Evolutionary conservation across 2,113 vertebrate genomes (phyloP), one percentile per base, ranked within the genome.

Genomic region (Neofelis nebulosa): DNA sequence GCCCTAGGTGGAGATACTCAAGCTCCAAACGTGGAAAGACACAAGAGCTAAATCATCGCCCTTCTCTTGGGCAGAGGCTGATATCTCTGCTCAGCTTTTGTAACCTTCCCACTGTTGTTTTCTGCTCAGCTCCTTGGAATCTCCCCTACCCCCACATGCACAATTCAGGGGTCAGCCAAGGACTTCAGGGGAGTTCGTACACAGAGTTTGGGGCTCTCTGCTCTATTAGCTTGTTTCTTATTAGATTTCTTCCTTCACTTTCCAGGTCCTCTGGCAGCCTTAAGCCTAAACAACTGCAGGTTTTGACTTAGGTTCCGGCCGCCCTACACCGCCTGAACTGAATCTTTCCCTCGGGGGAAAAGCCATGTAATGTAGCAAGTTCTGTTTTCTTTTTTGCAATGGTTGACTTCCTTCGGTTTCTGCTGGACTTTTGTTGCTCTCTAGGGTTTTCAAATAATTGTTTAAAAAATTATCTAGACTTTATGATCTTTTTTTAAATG

Each of bases 381-480:
- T 10, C 33, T 50, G 2, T 8, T 92, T 61, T 83, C 38, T 89
- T 85, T 85, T 84, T 57, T 13, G 7, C 50, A 90, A 45, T 5
- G 4, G 12, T 78, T 89, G 36, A 63, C n/a, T 82, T 68, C 50
- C 21, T 87, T 52, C 19, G 45, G 31, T 71, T 86, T 90, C 50
- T 52, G 7, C 50, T 85, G 63, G 7, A 5, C 55, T 89, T 90
- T 79, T 93, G 13, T 78, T 93, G 78, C 12, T 89, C 63, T 93
- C 12, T 38, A 19, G 41, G 48, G 41, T 29, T 57, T 78, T 93
- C 29, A 69, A 87, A 87, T 76, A 82, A 25, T 73, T 73, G 45
- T 92, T 95, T 93, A 82, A 81, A 82, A 45, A 41, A 45, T 82
- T 76, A 92, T 82, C 48, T 88, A n/a, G 89, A 82, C 31, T 66